Percentiles rank a stretch among this genome's conserved stretches.
Conservation (phyloP, 2,797 vertebrate genomes). For the Cichlasoma orientale region DNA sequence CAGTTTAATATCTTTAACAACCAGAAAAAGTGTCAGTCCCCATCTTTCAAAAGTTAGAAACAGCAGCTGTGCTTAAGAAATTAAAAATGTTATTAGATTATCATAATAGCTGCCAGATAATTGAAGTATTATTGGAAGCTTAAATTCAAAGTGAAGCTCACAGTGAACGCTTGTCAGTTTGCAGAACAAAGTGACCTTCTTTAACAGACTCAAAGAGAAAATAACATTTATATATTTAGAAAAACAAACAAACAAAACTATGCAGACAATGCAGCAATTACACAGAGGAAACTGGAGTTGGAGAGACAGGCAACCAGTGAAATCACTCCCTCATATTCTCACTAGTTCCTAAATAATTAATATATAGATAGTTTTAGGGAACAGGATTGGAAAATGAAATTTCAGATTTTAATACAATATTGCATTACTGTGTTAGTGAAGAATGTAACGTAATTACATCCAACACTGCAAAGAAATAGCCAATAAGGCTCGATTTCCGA, state of each 20-base stretch:
- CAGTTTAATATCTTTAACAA: neutral
- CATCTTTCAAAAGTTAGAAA: too few species aligned
- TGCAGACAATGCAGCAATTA: constrained; percentile 9
- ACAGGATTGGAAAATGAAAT: neutral
- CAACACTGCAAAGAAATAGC: neutral
- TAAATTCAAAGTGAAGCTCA: constrained; percentile 2
- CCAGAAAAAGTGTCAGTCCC: too few species aligned
- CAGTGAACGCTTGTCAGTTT: neutral
- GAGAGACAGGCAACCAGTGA: neutral
- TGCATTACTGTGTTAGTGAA: too few species aligned
- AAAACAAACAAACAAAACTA: neutral
- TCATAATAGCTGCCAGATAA: neutral
- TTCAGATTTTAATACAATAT: neutral
- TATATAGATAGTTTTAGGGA: neutral
- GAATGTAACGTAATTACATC: too few species aligned
- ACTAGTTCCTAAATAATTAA: neutral
- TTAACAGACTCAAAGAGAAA: neutral
- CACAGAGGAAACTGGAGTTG: neutral
- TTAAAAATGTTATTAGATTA: too few species aligned
- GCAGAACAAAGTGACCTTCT: constrained; percentile 4
- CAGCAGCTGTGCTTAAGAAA: too few species aligned
- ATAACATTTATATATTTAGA: neutral
- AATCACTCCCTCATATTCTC: neutral
- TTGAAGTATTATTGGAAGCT: neutral
- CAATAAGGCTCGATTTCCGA: neutral